Percentiles rank a stretch among this genome's conserved stretches.
These are phyloP conservation scores for Xiphophorus birchmanni DNA, from an alignment of 2,797 vertebrate species.

Conservation along the genomic window DNA sequence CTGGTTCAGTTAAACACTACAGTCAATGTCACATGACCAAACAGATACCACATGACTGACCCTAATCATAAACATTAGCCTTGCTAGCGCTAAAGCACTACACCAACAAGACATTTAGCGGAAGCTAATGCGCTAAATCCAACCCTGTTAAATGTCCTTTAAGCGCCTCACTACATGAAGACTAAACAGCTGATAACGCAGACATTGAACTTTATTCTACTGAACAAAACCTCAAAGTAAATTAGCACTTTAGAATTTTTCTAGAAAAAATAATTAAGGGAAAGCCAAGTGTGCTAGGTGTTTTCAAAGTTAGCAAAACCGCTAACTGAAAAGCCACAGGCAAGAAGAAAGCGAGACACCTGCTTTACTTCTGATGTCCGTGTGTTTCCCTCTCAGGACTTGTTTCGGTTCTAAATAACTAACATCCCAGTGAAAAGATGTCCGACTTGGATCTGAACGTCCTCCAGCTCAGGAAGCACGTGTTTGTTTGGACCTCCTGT, in stretches of 20 bases:
- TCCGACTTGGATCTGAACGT: background rate
- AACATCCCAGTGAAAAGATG: background rate
- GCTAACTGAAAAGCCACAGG: background rate
- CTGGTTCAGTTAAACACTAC: background rate
- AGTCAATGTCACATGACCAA: background rate
- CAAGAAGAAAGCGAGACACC: background rate
- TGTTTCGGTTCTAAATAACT: background rate
- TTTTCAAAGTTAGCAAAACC: background rate
- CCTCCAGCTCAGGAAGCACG: background rate
- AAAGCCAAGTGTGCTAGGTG: background rate
- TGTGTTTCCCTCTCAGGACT: background rate
- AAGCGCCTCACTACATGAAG: background rate
- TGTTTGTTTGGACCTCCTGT: background rate
- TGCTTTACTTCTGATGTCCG: conserved; percentile 10
- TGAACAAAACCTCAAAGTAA: background rate
- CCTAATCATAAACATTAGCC: background rate
- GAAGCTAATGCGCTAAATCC: background rate
- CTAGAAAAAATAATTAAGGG: too few relatives aligned
- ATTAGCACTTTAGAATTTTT: too few relatives aligned
- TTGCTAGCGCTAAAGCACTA: background rate
- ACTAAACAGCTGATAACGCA: too few relatives aligned
- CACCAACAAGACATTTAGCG: background rate
- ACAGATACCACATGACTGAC: too few relatives aligned
- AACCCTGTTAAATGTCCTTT: too few relatives aligned
- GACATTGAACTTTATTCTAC: background rate